Percentiles rank a stretch among this genome's conserved stretches.
Conservation (phyloP, 2,797 vertebrate species). For the Peromyscus attwateri region DNA sequence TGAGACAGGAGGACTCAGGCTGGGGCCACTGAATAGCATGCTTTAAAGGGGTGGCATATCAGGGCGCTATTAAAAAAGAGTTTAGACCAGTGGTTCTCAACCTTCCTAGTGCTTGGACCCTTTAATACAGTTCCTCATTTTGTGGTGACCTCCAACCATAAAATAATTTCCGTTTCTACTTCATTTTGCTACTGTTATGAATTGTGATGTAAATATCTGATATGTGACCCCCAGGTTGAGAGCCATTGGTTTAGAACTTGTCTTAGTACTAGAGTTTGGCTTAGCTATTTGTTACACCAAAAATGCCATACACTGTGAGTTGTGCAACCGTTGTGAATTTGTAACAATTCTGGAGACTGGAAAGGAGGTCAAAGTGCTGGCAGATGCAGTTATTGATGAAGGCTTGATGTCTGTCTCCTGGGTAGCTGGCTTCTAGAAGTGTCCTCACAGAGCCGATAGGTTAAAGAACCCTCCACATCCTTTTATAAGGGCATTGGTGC, state of each 20-base stretch:
- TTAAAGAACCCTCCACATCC: neutral
- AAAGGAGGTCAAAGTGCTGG: neutral
- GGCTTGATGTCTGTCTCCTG: neutral
- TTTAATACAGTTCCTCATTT: neutral
- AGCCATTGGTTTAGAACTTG: neutral
- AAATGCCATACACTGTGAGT: neutral
- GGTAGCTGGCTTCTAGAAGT: neutral
- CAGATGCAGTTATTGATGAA: neutral
- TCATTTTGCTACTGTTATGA: neutral
- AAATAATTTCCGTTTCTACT: neutral
- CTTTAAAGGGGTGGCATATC: neutral
- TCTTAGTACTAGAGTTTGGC: neutral
- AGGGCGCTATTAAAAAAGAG: neutral
- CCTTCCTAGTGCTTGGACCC: neutral
- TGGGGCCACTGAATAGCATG: neutral
- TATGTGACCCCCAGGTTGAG: neutral
- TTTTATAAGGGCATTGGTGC: neutral
- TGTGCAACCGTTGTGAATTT: too few relatives aligned
- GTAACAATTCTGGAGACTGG: neutral
- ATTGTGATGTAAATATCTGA: neutral
- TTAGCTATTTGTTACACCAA: neutral
- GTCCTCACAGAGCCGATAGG: neutral
- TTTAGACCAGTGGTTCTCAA: neutral
- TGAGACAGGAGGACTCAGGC: neutral
- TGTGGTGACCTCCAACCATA: neutral